Evolutionary conservation across 2,113 vertebrate species (phyloP).

Genomic region (Megaptera novaeangliae): DNA sequence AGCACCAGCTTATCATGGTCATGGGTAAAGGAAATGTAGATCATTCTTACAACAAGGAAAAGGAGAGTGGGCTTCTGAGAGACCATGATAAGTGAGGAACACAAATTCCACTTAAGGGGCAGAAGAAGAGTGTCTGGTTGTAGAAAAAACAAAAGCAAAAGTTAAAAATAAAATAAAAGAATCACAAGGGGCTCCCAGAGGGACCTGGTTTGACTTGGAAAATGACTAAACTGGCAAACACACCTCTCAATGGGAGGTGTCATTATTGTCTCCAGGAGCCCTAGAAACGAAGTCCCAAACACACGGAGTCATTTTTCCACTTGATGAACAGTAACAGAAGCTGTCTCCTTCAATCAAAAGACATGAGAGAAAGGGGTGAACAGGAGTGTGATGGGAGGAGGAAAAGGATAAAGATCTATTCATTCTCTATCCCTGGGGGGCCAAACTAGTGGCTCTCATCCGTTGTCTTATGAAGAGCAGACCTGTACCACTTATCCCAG

Average conservation of each 20-base stretch:
- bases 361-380: neutral
- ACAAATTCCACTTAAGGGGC: neutral
- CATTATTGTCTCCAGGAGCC: neutral
- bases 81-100: neutral
- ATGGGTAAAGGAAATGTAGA: neutral
- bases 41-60: neutral
- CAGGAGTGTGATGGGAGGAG: neutral
- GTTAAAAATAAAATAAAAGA: neutral
- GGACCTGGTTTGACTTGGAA: neutral
- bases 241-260: neutral
- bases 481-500: neutral
- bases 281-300: neutral
- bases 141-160: neutral
- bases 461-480: too few species aligned
- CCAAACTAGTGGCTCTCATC: neutral
- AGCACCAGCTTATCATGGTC: neutral
- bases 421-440: neutral
- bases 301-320: neutral
- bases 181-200: neutral
- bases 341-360: neutral
- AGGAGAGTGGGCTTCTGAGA: neutral
- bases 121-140: neutral
- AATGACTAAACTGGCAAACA: neutral
- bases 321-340: neutral
- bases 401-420: neutral